These are phyloP conservation scores for Amphiura filiformis DNA, from an alignment of 35 echinoderm and acorn worm genomes.

Conservation along the genomic window DNA sequence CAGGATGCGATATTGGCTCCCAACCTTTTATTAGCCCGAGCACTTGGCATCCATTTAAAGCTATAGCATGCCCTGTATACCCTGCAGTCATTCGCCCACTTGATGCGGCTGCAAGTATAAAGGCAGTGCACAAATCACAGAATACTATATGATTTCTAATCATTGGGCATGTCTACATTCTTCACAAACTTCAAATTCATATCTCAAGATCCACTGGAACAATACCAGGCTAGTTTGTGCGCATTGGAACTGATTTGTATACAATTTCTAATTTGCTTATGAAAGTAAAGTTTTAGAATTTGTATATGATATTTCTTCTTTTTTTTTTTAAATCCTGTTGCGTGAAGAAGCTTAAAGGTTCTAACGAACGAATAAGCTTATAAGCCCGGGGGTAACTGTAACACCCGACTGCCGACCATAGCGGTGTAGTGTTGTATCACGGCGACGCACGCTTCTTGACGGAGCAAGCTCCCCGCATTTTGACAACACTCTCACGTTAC, in stretches of 20 bases:
- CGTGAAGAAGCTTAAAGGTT: too few species aligned
- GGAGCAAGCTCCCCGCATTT: neutral
- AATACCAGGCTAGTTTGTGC: too few species aligned
- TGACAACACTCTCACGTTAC: neutral
- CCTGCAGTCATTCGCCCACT: neutral
- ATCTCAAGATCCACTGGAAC: too few species aligned
- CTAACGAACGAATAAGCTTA: neutral
- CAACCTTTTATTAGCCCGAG: conserved; percentile 9
- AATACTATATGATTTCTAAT: neutral
- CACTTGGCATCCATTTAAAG: conserved; percentile 8
- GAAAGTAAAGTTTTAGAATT: too few species aligned
- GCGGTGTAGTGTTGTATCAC: too few species aligned
- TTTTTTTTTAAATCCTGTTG: too few species aligned
- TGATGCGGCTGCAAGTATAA: neutral
- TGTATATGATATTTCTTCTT: too few species aligned
- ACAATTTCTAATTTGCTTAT: too few species aligned
- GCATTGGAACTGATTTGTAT: too few species aligned
- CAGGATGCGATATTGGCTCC: neutral
- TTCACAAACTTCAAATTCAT: too few species aligned
- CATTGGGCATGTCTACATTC: too few species aligned
- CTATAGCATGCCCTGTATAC: neutral
- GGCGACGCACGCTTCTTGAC: too few species aligned
- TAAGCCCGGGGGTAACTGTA: neutral
- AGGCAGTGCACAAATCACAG: neutral
- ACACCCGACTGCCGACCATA: neutral